Evolutionary conservation across 1,140 invertebrate genomes (phyloP).

Genomic region (Drosophila willistoni): DNA sequence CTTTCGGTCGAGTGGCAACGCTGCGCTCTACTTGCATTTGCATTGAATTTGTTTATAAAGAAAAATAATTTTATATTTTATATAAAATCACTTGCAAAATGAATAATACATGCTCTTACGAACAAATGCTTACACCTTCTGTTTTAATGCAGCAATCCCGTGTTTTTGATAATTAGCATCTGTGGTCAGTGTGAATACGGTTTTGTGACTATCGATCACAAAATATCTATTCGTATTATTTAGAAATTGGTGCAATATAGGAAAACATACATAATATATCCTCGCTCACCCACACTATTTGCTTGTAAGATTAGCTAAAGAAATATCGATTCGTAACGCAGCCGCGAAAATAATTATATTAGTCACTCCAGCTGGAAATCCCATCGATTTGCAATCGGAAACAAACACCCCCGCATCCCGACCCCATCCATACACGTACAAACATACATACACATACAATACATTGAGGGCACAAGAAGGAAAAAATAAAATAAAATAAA

Average conservation of each 20-base stretch:
- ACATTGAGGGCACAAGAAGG: constrained; percentile 18
- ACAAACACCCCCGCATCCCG: constrained; percentile 1
- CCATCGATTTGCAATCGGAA: constrained; percentile 17
- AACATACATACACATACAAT: constrained; percentile 11
- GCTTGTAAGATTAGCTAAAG: neutral
- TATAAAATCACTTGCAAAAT: no score
- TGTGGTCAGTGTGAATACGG: neutral
- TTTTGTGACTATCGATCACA: constrained; percentile 20
- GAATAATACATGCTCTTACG: no score
- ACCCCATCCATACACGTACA: constrained; percentile 6
- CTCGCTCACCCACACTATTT: neutral
- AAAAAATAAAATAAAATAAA: constrained; percentile 45
- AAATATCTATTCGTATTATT: neutral
- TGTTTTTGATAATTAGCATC: no score
- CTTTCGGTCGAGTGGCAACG: neutral
- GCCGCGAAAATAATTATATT: constrained; percentile 12
- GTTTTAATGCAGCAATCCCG: no score
- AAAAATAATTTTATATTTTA: no score
- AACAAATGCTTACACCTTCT: no score
- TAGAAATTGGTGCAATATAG: neutral
- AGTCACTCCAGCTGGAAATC: constrained; percentile 19
- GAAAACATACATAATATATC: neutral
- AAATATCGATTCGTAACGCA: constrained; percentile 10
- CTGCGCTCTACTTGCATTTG: no score
- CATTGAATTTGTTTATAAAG: no score